A percentile compares a stretch with the other conserved stretches of the same genome.
Conservation (phyloP, 2,797 vertebrate species). For the Pogoniulus pusillus region DNA sequence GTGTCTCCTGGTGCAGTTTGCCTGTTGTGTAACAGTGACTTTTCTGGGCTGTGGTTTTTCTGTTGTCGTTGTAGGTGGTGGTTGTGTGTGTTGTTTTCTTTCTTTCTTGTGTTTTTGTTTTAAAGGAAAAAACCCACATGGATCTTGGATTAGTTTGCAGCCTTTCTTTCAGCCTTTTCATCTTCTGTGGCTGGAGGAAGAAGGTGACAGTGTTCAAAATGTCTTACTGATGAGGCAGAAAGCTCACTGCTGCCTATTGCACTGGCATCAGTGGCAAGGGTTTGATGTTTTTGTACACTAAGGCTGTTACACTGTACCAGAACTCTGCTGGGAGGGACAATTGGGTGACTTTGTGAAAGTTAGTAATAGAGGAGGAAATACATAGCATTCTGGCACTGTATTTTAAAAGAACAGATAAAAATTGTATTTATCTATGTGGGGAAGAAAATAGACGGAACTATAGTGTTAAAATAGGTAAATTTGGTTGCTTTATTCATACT, state of each 20-base stretch:
- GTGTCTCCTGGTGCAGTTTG: background rate
- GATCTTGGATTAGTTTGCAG: background rate
- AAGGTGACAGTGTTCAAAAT: background rate
- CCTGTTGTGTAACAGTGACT: background rate
- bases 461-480: background rate
- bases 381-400: background rate
- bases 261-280: no score
- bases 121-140: no score
- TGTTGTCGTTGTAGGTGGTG: background rate
- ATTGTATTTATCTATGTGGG: background rate
- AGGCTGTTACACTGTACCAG: background rate
- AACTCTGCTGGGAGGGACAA: background rate
- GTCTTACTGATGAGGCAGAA: background rate
- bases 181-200: background rate
- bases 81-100: background rate
- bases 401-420: background rate
- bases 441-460: background rate
- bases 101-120: background rate
- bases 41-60: background rate
- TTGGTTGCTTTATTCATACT: background rate
- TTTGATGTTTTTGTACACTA: no score
- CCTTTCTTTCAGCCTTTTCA: background rate
- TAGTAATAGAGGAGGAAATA: background rate
- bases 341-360: background rate
- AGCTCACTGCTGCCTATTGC: background rate